phyloP scores from a whole-genome alignment of 2,113 vertebrate species.

The Crypturellus undulatus region DNA sequence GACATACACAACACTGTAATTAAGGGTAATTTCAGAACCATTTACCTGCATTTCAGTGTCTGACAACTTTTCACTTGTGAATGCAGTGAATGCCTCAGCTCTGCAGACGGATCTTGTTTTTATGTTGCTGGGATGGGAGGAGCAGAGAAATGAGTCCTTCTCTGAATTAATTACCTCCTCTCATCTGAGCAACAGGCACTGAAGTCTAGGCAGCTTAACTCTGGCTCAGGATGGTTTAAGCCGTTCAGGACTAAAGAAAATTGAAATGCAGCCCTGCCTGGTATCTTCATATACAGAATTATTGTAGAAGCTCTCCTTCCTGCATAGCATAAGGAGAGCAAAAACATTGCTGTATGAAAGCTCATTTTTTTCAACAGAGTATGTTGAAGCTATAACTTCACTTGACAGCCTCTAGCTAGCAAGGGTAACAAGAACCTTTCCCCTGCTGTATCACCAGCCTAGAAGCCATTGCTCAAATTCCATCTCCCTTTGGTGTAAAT shows the following conservation, averaged over 20 bases:
- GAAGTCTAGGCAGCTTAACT: conserved; percentile 25
- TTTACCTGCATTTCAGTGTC: conserved; percentile 60
- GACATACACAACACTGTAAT: conserved; percentile 48
- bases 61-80: conserved; percentile 54
- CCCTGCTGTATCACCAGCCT: not conserved
- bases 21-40: conserved; percentile 62
- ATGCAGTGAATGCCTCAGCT: not conserved
- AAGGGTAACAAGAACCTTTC: not conserved
- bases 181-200: not conserved
- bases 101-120: conserved; percentile 31
- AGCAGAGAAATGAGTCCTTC: conserved; percentile 30
- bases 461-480: not conserved
- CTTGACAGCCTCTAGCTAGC: not conserved
- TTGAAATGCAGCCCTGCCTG: not conserved
- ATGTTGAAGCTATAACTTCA: not conserved
- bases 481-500: not conserved
- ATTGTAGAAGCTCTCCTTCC: not conserved
- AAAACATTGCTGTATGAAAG: not conserved
- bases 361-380: not conserved
- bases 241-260: not conserved
- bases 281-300: not conserved
- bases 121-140: conserved; percentile 21
- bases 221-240: conserved; percentile 5
- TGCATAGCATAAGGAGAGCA: not conserved
- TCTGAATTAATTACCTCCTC: conserved; percentile 46